Evolutionary conservation across 2,113 vertebrate genomes (phyloP).

Genomic region (Peromyscus polionotus): DNA sequence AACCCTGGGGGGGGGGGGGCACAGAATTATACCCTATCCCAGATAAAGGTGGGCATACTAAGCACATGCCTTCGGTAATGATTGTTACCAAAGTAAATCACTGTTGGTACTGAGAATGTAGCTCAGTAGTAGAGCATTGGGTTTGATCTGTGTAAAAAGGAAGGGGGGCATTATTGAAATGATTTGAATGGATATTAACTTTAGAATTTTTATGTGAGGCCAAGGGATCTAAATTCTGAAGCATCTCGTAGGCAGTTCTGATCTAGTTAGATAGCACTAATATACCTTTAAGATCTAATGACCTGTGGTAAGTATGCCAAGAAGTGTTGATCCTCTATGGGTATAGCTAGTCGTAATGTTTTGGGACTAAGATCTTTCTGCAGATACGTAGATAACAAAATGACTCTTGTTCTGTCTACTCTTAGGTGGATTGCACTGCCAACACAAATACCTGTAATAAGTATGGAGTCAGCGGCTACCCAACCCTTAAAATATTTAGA

Average conservation of each 20-base stretch:
- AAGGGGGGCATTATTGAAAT: not conserved
- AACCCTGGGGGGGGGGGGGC: too few species aligned
- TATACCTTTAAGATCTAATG: conserved; percentile 26
- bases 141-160: not conserved
- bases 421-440: conserved; percentile 97
- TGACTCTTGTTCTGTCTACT: not conserved
- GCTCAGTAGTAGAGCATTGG: not conserved
- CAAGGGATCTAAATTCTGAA: conserved; percentile 35
- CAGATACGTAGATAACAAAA: conserved; percentile 26
- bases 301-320: not conserved
- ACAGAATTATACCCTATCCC: not conserved
- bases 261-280: not conserved
- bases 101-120: not conserved
- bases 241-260: not conserved
- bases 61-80: not conserved
- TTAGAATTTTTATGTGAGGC: not conserved
- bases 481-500: conserved; percentile 98
- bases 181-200: not conserved
- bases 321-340: conserved; percentile 14
- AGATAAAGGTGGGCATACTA: not conserved
- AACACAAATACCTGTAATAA: conserved; percentile 95
- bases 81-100: not conserved
- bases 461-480: conserved; percentile 98
- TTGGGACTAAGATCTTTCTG: not conserved
- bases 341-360: conserved; percentile 33